Percentiles rank a stretch among this genome's conserved stretches.
These are phyloP conservation scores for Gryon sp. DNA, from an alignment of 1,140 invertebrate genomes.

Conservation along the genomic window DNA sequence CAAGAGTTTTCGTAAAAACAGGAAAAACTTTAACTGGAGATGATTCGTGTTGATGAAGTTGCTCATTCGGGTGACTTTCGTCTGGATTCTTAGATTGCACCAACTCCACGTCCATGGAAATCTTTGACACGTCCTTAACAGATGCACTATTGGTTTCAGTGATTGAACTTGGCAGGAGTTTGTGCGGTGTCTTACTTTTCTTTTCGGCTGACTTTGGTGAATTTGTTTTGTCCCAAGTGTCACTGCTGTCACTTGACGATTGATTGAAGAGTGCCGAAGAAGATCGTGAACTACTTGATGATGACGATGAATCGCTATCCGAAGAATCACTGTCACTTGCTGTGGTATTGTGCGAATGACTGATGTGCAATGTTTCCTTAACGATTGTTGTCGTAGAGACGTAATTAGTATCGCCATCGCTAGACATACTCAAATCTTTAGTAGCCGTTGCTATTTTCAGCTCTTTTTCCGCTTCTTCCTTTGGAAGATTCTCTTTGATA, in stretches of 20 bases:
- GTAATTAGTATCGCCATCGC: slow-evolving; percentile 16
- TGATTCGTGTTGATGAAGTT: slow-evolving; percentile 42
- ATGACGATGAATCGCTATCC: slow-evolving; percentile 61
- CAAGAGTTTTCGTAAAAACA: slow-evolving; percentile 53
- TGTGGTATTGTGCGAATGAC: slow-evolving; percentile 38
- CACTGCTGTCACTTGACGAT: no score
- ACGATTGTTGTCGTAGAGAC: slow-evolving; percentile 19
- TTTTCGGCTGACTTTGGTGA: slow-evolving; percentile 34
- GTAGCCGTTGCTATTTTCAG: slow-evolving; percentile 68
- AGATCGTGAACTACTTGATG: slow-evolving; percentile 63
- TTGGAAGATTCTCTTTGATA: slow-evolving; percentile 74
- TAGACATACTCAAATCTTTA: slow-evolving; percentile 51
- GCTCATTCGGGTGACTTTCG: no score
- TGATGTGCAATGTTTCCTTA: slow-evolving; percentile 28
- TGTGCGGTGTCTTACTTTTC: slow-evolving; percentile 49
- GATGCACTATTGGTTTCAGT: slow-evolving; percentile 1
- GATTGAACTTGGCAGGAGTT: background rate
- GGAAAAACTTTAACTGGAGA: slow-evolving; percentile 73
- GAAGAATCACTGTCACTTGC: slow-evolving; percentile 63
- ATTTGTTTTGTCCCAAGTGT: slow-evolving; percentile 32
- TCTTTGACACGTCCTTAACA: slow-evolving; percentile 3
- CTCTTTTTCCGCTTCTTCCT: slow-evolving; percentile 71
- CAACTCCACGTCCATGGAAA: no score
- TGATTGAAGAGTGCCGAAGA: no score
- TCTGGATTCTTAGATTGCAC: slow-evolving; percentile 12